These are phyloP conservation scores for Myiopsitta monachus DNA, from an alignment of 2,113 vertebrate genomes.

Conservation along the genomic window DNA sequence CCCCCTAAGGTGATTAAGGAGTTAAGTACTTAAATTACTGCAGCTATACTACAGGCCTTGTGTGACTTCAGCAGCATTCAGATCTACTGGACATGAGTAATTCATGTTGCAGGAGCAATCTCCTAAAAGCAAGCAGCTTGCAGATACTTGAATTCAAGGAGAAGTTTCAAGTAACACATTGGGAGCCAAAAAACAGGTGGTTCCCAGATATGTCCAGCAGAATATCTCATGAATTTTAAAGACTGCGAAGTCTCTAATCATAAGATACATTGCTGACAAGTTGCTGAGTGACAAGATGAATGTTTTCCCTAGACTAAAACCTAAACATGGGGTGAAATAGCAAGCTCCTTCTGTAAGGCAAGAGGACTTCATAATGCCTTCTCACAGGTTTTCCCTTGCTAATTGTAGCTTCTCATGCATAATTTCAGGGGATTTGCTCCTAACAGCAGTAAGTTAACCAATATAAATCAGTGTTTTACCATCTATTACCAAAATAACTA, in stretches of 20 bases:
- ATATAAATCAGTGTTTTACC: background rate
- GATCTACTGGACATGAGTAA: background rate
- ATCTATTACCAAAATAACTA: background rate
- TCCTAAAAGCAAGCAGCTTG: background rate
- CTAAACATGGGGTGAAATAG: background rate
- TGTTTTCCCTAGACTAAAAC: background rate
- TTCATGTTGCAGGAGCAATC: background rate
- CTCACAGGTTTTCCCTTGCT: background rate
- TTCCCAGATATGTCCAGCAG: background rate
- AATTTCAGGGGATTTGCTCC: background rate
- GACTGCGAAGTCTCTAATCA: background rate
- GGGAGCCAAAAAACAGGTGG: background rate
- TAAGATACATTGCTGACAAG: background rate
- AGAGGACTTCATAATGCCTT: background rate
- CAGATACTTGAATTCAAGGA: background rate
- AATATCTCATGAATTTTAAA: background rate
- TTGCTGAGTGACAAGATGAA: background rate
- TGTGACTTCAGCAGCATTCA: background rate
- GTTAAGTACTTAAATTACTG: background rate
- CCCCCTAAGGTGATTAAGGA: background rate
- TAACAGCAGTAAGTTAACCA: background rate
- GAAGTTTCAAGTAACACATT: background rate
- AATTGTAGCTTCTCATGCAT: fast-evolving
- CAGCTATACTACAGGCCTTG: background rate
- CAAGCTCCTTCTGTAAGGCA: background rate